Evolutionary conservation across 1,140 invertebrate species (phyloP).

Genomic region (Aphidius gifuensis): DNA sequence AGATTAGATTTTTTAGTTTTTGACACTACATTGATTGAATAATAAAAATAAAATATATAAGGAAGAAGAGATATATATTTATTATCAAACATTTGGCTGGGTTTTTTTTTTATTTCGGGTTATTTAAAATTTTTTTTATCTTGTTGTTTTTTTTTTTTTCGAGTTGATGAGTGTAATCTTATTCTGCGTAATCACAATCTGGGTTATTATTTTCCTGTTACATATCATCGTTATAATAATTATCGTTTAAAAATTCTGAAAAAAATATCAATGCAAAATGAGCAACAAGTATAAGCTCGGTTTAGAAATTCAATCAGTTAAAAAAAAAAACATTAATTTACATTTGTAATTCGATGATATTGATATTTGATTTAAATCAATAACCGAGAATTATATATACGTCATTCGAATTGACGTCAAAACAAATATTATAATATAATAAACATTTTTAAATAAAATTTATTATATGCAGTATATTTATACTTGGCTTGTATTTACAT

Average conservation of each 20-base stretch:
- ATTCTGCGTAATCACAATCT: conserved; percentile 15
- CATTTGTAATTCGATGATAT: not conserved
- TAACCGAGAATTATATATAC: not conserved
- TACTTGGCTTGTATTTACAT: no score
- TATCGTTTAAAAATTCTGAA: no score
- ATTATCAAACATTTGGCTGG: no score
- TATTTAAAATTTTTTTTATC: not conserved
- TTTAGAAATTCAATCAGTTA: conserved; percentile 8
- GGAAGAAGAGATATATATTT: no score
- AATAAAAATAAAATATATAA: no score
- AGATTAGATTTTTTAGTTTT: not conserved
- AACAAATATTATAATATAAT: not conserved
- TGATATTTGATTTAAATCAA: not conserved
- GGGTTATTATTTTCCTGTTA: conserved; percentile 10
- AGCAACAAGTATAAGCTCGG: not conserved
- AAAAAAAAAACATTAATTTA: not conserved
- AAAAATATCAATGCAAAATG: not conserved
- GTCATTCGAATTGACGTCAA: no score
- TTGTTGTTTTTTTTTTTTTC: conserved; percentile 2
- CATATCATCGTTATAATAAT: not conserved
- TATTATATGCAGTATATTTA: no score
- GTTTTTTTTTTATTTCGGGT: not conserved
- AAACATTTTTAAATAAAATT: no score
- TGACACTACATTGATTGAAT: not conserved
- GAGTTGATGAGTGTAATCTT: conserved; percentile 2